Base-by-base conservation (phyloP, 2,888 invertebrate genomes). In the Pyrrhia umbra region DNA sequence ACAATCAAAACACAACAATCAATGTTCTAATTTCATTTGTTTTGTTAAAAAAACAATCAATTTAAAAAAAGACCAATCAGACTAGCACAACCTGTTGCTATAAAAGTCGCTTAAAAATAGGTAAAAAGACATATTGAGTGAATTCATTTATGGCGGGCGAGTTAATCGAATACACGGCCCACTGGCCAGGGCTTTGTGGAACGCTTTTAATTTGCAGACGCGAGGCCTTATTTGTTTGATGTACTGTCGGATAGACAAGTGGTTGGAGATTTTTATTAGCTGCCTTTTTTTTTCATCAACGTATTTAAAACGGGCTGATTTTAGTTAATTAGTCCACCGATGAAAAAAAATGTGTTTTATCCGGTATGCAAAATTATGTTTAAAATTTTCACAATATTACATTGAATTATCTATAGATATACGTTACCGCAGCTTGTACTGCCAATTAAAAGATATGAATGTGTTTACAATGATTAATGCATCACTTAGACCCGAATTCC, bases 141-240 rank as follows among this genome's bases (percentile, higher is more conserved):
- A 49, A 68, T 68, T 76, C 84, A 75, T 78, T 81, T 81, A 60
- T 56, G 64, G 42, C 42, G 62, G 64, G 42, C 42, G 62, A 79
- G 76, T 77, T 84, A 80, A 84, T 84, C 67, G 80, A 85, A 79
- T 79, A 64, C 72, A 82, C 80, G 82, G 84, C 55, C 71, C 55
- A 74, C 59, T 82, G 79, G 20, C 20, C 68, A 74, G 60, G 62
- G 60, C 77, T 77, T 82, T 79, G 84, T 83, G 59, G 15, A 74
- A 61, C 61, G 55, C 45, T 84, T 82, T 82, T 82, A 77, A 82
- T 82, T 84, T 82, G 71, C 74, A 51, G 64, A 49, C 59, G 51
- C 64, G 64, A 54, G 52, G 54, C 66, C 68, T 66, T 68, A 43
- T 75, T 64, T 61, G 59, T 68, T 51, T 68, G 18, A 42, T 34